These are phyloP conservation scores for Raja brachyura DNA, from an alignment of 2,113 vertebrate species.

Conservation along the genomic window DNA sequence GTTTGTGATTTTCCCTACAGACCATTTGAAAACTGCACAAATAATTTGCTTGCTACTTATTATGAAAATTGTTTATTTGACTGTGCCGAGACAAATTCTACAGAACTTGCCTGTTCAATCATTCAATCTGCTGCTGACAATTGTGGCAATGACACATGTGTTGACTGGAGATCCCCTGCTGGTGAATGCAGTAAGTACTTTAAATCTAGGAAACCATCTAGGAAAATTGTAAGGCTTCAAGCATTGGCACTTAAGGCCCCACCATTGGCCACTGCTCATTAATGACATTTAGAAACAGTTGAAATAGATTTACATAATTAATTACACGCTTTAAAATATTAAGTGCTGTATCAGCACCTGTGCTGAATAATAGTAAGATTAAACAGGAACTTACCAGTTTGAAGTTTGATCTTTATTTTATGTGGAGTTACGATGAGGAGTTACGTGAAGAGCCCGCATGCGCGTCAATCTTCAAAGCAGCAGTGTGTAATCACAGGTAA, in stretches of 20 bases:
- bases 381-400: too few relatives aligned
- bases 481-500: too few relatives aligned
- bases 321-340: too few relatives aligned
- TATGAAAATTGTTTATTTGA: not conserved
- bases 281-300: too few relatives aligned
- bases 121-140: not conserved
- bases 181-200: conserved; percentile 6
- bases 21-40: not conserved
- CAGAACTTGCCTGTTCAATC: not conserved
- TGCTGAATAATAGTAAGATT: not conserved
- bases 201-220: not conserved
- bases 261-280: too few relatives aligned
- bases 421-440: too few relatives aligned
- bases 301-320: too few relatives aligned
- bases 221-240: too few relatives aligned
- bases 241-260: too few relatives aligned
- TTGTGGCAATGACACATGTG: not conserved
- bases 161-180: not conserved
- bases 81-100: not conserved
- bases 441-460: too few relatives aligned
- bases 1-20: not conserved
- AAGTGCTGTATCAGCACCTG: not conserved
- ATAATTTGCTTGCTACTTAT: not conserved
- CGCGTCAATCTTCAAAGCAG: too few relatives aligned
- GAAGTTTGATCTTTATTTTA: too few relatives aligned